Base-by-base conservation (phyloP, 2,113 vertebrate genomes). In the Oreocharis arfaki region DNA sequence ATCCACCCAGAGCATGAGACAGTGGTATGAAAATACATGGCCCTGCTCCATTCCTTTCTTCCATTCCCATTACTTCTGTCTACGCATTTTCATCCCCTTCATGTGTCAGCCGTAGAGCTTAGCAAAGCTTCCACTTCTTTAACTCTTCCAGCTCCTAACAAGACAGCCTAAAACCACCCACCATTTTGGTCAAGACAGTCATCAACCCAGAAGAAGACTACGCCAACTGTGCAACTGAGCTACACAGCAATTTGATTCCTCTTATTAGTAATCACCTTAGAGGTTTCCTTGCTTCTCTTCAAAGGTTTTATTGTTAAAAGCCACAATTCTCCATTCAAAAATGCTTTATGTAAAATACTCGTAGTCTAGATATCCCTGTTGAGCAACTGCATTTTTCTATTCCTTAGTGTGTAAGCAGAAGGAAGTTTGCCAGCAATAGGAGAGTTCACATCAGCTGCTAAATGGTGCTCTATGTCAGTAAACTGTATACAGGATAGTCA, bases 181-280 rank as follows among this genome's bases (percentile, higher is more conserved):
- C 32, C 3, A 7, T 9, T 82, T 46, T 35, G 56, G 52, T 46
- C 67, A 63, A 22, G 28, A 50, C 33, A 83, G 30, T 42, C 50
- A 65, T 26, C 26, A 81, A 57, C 7, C 5, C 47, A 53, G 16
- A 19, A 23, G 55, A 93, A 69, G 30, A 30, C 57, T 52, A 60
- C 0, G 0, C 12, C 53, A 84, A 42, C 9, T 7, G 23, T 33
- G 16, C 14, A 47, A 76, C 6, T 14, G 16, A 73, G n/a, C 27
- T 68, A 68, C 16, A 76, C 69, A 52, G 49, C 16, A 67, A 20
- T 21, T 52, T 32, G 44, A 19, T 42, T 52, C 24, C 11, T 80
- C 59, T 77, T 32, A 32, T 28, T 60, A 73, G 17, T 32, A 56
- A 61, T 39, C 1, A 0, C 32, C 59, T 71, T 49, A 41, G 24